Conservation (phyloP, 1,140 invertebrate species). For the Eubasilissa regina region DNA sequence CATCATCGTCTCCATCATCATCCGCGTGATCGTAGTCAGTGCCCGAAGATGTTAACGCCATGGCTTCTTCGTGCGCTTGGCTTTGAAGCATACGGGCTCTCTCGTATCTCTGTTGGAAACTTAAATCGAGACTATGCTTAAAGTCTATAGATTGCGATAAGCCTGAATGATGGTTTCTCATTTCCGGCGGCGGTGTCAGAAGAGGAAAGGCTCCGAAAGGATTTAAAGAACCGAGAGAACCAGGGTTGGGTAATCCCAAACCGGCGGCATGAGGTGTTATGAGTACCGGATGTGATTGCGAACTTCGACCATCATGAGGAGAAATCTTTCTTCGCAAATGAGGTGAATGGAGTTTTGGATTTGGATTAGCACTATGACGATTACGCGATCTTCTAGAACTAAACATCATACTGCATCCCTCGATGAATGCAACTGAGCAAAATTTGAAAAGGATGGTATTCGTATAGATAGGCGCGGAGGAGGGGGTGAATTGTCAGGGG, state of each 20-base stretch:
- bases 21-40: constrained; percentile 58
- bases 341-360: constrained; percentile 97
- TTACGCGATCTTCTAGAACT: constrained; percentile 96
- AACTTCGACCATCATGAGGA: constrained; percentile 91
- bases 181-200: constrained; percentile 81
- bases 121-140: constrained; percentile 78
- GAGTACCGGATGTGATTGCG: constrained; percentile 86
- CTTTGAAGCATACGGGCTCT: constrained; percentile 65
- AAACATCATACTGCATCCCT: constrained; percentile 99
- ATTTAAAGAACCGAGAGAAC: constrained; percentile 77
- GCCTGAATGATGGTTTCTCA: constrained; percentile 73
- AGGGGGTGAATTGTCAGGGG: too few species aligned
- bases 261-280: constrained; percentile 80
- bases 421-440: constrained; percentile 69
- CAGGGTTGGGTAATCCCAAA: constrained; percentile 71
- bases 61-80: constrained; percentile 66
- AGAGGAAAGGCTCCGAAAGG: constrained; percentile 85
- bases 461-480: too few species aligned
- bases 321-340: constrained; percentile 93
- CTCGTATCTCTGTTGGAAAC: constrained; percentile 69
- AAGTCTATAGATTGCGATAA: constrained; percentile 74
- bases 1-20: constrained; percentile 72
- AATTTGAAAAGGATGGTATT: too few species aligned
- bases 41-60: constrained; percentile 53
- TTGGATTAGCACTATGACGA: constrained; percentile 97